Conservation (phyloP, 64 coral and sea anemone species). For the Actinia tenebrosa region DNA sequence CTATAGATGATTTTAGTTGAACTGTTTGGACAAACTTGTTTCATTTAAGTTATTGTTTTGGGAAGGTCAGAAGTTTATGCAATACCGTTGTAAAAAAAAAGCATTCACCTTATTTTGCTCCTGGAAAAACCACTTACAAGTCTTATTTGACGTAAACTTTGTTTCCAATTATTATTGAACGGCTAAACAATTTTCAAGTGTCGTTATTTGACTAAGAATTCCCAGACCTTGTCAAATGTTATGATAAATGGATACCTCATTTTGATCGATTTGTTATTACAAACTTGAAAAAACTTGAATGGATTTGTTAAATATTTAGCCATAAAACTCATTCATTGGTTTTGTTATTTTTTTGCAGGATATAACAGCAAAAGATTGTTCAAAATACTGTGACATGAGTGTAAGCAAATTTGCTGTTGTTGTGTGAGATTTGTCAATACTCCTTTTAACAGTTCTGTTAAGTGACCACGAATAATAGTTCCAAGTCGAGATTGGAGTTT, state of each 20-base stretch:
- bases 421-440: background rate
- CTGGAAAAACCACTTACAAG: background rate
- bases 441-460: too few species aligned
- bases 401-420: slow-evolving; percentile 33
- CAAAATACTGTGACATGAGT: slow-evolving; percentile 95
- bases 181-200: background rate
- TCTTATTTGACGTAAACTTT: background rate
- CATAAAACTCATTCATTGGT: background rate
- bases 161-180: background rate
- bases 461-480: too few species aligned
- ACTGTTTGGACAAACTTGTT: too few species aligned
- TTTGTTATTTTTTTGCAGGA: slow-evolving; percentile 33
- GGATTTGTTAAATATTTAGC: background rate
- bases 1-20: background rate
- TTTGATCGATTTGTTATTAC: background rate
- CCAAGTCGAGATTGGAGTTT: too few species aligned
- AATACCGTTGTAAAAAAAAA: background rate
- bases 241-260: background rate
- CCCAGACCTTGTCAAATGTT: background rate
- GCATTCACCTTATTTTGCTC: background rate
- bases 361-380: slow-evolving; percentile 44
- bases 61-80: background rate
- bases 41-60: background rate
- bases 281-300: background rate
- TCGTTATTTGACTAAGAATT: background rate